These are phyloP conservation scores for Chalcosyrphus nemorum DNA, from an alignment of 2,888 invertebrate species.

Conservation along the genomic window DNA sequence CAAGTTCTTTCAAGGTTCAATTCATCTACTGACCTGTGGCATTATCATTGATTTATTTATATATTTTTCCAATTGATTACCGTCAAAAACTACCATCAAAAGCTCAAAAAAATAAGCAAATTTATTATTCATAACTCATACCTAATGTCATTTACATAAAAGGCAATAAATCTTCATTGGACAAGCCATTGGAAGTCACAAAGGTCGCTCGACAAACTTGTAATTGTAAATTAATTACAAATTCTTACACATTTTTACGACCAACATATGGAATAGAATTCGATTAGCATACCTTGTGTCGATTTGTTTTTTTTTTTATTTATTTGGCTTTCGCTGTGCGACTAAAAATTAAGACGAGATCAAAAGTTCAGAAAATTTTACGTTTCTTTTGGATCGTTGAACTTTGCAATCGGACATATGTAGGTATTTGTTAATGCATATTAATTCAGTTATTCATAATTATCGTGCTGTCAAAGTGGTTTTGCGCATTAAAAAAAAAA, in stretches of 20 bases:
- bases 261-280: neutral
- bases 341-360: neutral
- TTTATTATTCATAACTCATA: slow-evolving; percentile 13
- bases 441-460: too few relatives aligned
- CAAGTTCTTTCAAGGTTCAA: neutral
- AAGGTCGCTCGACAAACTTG: neutral
- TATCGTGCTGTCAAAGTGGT: too few relatives aligned
- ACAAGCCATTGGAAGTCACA: neutral
- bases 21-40: neutral
- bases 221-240: slow-evolving; percentile 46
- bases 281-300: slow-evolving; percentile 5
- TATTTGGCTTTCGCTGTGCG: neutral
- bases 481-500: too few relatives aligned
- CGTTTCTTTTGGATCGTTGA: neutral
- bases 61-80: neutral
- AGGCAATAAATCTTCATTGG: slow-evolving; percentile 15
- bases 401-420: neutral
- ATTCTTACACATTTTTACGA: neutral
- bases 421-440: neutral
- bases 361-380: neutral
- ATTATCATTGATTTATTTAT: neutral
- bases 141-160: slow-evolving; percentile 3
- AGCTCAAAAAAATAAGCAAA: neutral
- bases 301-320: neutral
- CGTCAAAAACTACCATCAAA: neutral